Base-by-base conservation (phyloP, 2,888 invertebrate species). In the Megamerina dolium region DNA sequence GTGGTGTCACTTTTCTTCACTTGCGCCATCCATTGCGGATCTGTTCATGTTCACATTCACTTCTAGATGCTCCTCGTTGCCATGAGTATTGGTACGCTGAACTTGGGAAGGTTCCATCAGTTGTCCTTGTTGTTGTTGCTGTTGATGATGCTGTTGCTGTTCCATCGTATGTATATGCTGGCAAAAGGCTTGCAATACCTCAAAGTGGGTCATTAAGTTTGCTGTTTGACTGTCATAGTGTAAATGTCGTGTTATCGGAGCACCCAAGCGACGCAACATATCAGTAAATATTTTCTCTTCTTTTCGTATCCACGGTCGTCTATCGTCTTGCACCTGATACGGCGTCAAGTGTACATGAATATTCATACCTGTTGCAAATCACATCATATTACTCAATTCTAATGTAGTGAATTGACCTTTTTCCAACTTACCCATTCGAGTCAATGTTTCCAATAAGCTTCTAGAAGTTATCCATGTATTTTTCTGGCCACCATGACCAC, bases 401-500 rank as follows among this genome's bases (percentile, higher is more conserved):
- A 29, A 27, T 9, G 19, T 29, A 19, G 4, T 30, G 6, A 23
- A 23, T 23, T 8, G 10, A 8, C 6, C 4, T 17, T 35, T 21
- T 16, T 14, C 8, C 6, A 26, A 33, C 72, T 67, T 60, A 87
- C 87, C 78, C 66, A 85, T 77, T 59, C 81, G 74, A 3, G 83
- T 79, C 39, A 92, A 76, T 0, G 83, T 82, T 66, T 83, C 80
- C 21, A 94, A 74, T 27, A 89, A 75, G 39, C 79, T 77, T 51
- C 80, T 73, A 2, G 87, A 80, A 1, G 87, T 89, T 54, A 92
- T 82, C 89, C 92, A 94, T 17, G 90, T 89, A 68, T 89, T 84
- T 64, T 83, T 83, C 43, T 82, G 81, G 13, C 92, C 93, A n/a
- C 84, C 82, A 72, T 93, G 92, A 0, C 92, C 92, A 3, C 91